Base-by-base conservation (phyloP, 2,888 invertebrate species). In the Lochmaea capreae region DNA sequence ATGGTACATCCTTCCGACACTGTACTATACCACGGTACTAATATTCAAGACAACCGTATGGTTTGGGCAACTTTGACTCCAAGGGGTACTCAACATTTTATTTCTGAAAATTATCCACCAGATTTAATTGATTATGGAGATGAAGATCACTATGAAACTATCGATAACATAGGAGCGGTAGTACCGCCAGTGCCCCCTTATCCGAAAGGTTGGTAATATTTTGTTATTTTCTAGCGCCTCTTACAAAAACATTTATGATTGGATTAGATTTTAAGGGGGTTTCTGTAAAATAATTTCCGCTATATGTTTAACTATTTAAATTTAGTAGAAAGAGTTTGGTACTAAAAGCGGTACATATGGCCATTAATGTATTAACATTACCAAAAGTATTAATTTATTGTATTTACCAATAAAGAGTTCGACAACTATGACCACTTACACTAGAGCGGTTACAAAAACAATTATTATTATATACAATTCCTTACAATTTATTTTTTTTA, bases 41-140 rank as follows among this genome's bases (percentile, higher is more conserved):
- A 16, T 39, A 14, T 75, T n/a, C 86, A 84, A 46, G 87, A 87
- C 73, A 87, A 87, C 74, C 82, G 87, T 22, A 86, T 86, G 86
- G 86, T 87, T 62, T 96, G 96, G 96, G 95, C 96, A 1, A 94
- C 95, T 0, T 87, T 96, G 11, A 95, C 95, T 0, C 95, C 95
- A 0, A 90, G 94, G 67, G 95, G 94, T 14, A 95, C 95, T 0
- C 89, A 94, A 26, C 95, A 95, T 86, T 94, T 93, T 84, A 91
- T 93, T 71, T 91, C 92, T 0, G 91, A 91, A 84, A 90, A 89
- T 39, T 91, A 91, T 85, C 91, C 91, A 0, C 89, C 90, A 5
- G 91, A 92, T 81, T 77, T 86, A 58, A 84, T 86, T 63, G 84
- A 85, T 76, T 85, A 85, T 75, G 85, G 84, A 39, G 91, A 92